Base-by-base conservation (phyloP, 2,888 invertebrate genomes). In the Drosophila neotestacea region DNA sequence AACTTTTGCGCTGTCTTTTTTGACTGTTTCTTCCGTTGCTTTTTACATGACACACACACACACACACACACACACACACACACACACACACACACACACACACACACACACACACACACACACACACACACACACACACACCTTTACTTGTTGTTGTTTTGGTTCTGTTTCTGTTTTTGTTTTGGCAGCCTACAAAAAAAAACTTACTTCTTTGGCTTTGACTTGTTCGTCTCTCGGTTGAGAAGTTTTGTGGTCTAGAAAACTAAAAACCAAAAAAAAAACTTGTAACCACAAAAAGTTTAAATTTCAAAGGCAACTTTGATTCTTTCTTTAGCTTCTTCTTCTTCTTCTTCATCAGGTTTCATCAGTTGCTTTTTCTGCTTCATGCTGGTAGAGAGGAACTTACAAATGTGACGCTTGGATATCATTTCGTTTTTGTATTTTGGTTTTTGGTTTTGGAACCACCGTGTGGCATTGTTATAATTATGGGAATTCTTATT, bases 401-500 rank as follows among this genome's bases (percentile, higher is more conserved):
- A 30, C 30, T 30, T 1, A 32, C 81, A 54, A 74, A 58, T 61
- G 70, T 66, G 77, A 80, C 84, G 80, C 81, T 84, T 76, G 87
- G 76, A 83, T 83, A 87, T 83, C 76, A 78, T 76, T 76, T 84
- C 56, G 71, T 68, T 73, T 75, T 73, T 77, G 28, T 48, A 39
- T 66, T 64, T 70, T 32, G 32, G 69, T 27, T 62, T 47, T 54
- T 28, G 34, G 62, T 42, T 69, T 64, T 56, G 59, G 47, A 46
- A 46, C 48, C 32, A 47, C 47, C 32, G 56, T 63, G 54, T 34
- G 75, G 72, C 83, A 80, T 87, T 87, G 77, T 85, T 85, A 85
- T 85, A 88, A 85, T 85, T 85, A 85, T 85, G 84, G 88, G 84
- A 88, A 85, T 82, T 84, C 80, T 82, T 76, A 80, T 85, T 84